Base-by-base conservation (phyloP, 2,888 invertebrate genomes). In the Doris montereyensis region DNA sequence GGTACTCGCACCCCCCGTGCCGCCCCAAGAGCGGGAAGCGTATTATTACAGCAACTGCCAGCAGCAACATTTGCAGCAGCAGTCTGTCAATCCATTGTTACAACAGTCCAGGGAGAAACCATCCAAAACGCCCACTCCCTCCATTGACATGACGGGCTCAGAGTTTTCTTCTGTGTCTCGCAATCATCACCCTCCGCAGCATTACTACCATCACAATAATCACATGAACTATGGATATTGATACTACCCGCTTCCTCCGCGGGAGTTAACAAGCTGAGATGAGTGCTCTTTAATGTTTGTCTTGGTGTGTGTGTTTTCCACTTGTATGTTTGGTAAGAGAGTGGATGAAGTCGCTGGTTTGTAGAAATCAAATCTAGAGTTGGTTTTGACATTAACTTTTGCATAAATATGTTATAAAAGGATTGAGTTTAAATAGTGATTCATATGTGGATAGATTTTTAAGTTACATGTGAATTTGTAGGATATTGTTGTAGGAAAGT, bases 101-200 rank as follows among this genome's bases (percentile, higher is more conserved):
- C 81, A 81, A 72, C 78, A 81, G 2, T 83, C 84, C 76, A 78
- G 84, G 32, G 88, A 87, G 52, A 85, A 84, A 81, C 52, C 85
- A 65, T 84, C 87, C 13, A 87, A 86, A 80, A 87, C 86, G 30
- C 83, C 83, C 13, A 84, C 83, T 26, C 87, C 86, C 65, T 86
- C 85, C 79, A 79, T 86, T 70, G 88, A 88, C 81, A 86, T 87
- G 76, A 76, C 79, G 71, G 87, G 87, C 79, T 87, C 88, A 52
- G 88, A 88, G 82, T 87, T 88, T 80, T 88, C 88, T 28, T 88
- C 88, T 0, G 88, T 87, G 17, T 88, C 88, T 1, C 84, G 87
- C 35, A 85, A 85, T 77, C 87, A 88, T 75, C 85, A 86, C 72
- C 85, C 84, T 68, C 86, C 81, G 28, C 77, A 76, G 24, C 78